Evolutionary conservation across 1,140 invertebrate genomes (phyloP), one percentile per base, ranked within the genome.

Genomic region (Drosophila pallidifrons): DNA sequence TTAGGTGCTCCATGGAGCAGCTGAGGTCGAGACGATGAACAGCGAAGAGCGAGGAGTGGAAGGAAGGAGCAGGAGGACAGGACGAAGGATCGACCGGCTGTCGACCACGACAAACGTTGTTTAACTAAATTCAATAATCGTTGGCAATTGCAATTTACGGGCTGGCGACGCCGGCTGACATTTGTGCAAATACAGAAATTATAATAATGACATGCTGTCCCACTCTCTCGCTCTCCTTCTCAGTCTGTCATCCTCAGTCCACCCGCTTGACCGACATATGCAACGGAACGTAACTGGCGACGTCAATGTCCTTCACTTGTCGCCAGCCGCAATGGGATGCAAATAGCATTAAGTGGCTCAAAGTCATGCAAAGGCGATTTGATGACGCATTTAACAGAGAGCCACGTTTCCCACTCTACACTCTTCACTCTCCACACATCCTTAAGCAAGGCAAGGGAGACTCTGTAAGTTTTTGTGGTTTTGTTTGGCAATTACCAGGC

Each of bases 91-190:
- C 46, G 51, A 43, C n/a, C 46, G 51, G 45, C 45, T 46, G 61
- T 60, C 58, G 67, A 81, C 77, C 71, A 82, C 85, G 78, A 76
- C 86, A 89, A 91, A 91, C 82, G 79, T 86, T 89, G 81, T 89
- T 91, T 85, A 91, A 91, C 85, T 91, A 91, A 91, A 91, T 91
- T 91, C 88, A 91, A 91, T 91, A 91, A 91, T 91, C 88, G 90
- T 88, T 89, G 88, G 81, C 89, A 88, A 91, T 91, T 91, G 85
- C 80, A 91, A 91, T 91, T 91, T 91, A 87, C 76, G 85, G 75
- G 64, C 85, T 61, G 78, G 78, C 78, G 68, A 85, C 67, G 74
- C 69, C 71, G 52, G 63, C 52, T 81, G 81, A 81, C 81, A 91
- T 88, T 88, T 91, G 88, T 91, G 78, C 88, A 91, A 91, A 91